A percentile compares a stretch with the other conserved stretches of the same genome.
These are phyloP conservation scores for Fopius arisanus DNA, from an alignment of 1,140 invertebrate species.

Conservation along the genomic window DNA sequence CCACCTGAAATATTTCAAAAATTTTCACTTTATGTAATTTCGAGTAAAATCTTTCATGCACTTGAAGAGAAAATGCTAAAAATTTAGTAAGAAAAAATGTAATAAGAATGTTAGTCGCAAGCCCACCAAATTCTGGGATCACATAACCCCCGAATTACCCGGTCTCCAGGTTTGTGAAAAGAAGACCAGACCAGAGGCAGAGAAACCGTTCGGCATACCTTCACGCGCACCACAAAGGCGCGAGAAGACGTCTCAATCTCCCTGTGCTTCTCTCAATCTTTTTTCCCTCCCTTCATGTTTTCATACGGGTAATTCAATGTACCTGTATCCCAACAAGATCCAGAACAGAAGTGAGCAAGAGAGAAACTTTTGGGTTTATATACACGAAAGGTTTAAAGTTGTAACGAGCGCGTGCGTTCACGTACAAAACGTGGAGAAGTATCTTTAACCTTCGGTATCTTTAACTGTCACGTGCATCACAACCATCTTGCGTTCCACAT, in stretches of 20 bases:
- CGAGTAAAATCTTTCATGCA: no score
- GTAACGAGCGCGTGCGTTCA: constrained; percentile 19
- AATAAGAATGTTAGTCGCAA: background rate
- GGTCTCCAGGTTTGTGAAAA: background rate
- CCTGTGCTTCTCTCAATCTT: constrained; percentile 6
- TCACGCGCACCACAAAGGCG: constrained; percentile 45
- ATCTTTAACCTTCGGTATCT: background rate
- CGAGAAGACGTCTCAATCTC: constrained; percentile 50
- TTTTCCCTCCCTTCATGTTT: constrained; percentile 17
- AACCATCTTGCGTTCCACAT: background rate
- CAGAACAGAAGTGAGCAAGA: background rate
- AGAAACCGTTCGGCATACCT: constrained; percentile 43
- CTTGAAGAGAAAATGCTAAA: no score
- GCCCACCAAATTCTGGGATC: background rate
- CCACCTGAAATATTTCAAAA: no score
- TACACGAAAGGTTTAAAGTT: background rate
- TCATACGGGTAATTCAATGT: constrained; percentile 29
- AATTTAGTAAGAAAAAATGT: background rate
- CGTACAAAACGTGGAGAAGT: constrained; percentile 17
- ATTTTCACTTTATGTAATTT: no score
- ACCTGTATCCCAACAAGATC: constrained; percentile 20
- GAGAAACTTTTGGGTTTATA: background rate
- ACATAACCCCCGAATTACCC: background rate
- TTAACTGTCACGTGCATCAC: background rate
- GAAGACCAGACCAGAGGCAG: constrained; percentile 20